A percentile compares a stretch with the other conserved stretches of the same genome.
These are phyloP conservation scores for Ostrea denselamellosa DNA, from an alignment of 1,140 invertebrate species.

Conservation along the genomic window DNA sequence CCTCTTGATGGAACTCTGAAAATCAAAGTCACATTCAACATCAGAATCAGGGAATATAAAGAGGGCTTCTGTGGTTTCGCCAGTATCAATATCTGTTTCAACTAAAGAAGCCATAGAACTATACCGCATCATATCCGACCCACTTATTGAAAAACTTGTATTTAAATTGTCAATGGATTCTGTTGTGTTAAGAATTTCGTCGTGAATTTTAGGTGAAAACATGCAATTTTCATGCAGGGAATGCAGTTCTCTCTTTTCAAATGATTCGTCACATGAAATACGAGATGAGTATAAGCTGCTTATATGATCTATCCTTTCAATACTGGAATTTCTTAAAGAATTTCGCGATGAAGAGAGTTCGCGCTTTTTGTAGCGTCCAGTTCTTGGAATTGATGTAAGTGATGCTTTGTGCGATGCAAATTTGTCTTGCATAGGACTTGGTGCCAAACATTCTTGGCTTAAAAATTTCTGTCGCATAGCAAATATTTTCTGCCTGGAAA, in stretches of 20 bases:
- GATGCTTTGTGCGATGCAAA: conserved; percentile 66
- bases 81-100: conserved; percentile 70
- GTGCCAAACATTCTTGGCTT: conserved; percentile 67
- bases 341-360: conserved; percentile 54
- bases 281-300: conserved; percentile 45
- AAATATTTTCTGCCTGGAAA: conserved; percentile 65
- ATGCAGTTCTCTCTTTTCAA: conserved; percentile 62
- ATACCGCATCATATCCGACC: conserved; percentile 56
- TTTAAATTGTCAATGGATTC: conserved; percentile 72
- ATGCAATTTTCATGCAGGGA: conserved; percentile 74
- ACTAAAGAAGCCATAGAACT: conserved; percentile 69
- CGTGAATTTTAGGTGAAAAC: conserved; percentile 67
- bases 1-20: conserved; percentile 70
- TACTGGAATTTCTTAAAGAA: conserved; percentile 42
- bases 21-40: conserved; percentile 68
- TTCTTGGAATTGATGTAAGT: conserved; percentile 51
- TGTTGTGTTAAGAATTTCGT: conserved; percentile 68
- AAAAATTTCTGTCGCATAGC: conserved; percentile 67
- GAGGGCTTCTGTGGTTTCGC: conserved; percentile 59
- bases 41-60: conserved; percentile 68
- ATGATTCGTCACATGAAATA: conserved; percentile 52
- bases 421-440: conserved; percentile 56
- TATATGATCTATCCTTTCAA: conserved; percentile 51
- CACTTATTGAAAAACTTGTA: conserved; percentile 37
- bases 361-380: conserved; percentile 58